Evolutionary conservation across 1,140 invertebrate species (phyloP), one percentile per base, ranked within the genome.

Genomic region (Archivesica marissinica): DNA sequence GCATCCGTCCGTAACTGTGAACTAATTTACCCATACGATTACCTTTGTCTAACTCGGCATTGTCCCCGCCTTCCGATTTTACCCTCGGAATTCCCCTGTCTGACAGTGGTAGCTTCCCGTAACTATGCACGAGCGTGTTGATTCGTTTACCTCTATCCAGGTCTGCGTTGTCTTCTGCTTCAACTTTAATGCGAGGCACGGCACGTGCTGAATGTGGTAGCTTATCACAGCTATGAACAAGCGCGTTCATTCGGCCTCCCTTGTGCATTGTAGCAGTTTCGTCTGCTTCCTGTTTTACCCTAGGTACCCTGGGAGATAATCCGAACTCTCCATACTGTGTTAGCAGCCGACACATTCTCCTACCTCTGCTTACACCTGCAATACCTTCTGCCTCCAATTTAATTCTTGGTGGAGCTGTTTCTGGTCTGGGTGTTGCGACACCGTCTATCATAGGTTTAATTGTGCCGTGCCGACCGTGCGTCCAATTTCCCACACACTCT

Each of bases 61-160:
- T 91, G 3, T 88, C 89, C 50, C 90, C 88, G 0, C 84, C 92
- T 61, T 92, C 92, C 0, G 70, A 74, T 87, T 92, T 93, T 0
- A 93, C 92, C 20, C 92, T 84, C 3, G 91, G 89, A 23, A 86
- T 79, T 3, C 89, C 84, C 11, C 89, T 78, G 39, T 89, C 82
- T 0, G 91, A 92, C 25, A 72, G 47, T 0, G 90, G 86, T 9
- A 84, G 41, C 20, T 89, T 77, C 15, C 89, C 88, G 81, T 90
- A 88, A 75, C 85, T 90, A 30, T 89, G 88, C 54, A 93, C 70
- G 13, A 93, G 75, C 35, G 79, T 82, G 41, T 83, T 77, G 85
- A 91, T 90, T 23, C 84, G 38, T 25, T 87, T 79, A n/a, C 91
- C 91, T 83, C 90, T 91, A 56, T 90, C 88, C 41, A 81, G 38